Evolutionary conservation across 2,888 invertebrate species (phyloP).

Genomic region (Panzeria rudis): DNA sequence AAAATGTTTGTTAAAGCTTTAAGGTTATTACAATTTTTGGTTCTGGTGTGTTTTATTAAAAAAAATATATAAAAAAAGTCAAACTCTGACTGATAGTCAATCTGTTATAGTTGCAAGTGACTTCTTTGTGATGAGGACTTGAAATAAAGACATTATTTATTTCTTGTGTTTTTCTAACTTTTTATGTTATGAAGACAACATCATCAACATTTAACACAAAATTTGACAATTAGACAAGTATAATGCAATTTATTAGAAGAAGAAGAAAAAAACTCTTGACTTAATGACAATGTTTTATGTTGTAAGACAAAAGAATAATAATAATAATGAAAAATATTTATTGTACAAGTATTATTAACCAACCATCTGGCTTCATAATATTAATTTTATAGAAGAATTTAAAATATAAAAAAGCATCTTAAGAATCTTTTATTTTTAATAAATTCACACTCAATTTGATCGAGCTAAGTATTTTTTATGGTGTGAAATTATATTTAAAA

Average conservation of each 20-base stretch:
- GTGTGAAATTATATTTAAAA: conserved; percentile 6
- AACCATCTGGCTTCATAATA: conserved; percentile 49
- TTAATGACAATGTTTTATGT: conserved; percentile 45
- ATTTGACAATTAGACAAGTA: conserved; percentile 64
- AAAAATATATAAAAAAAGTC: background rate
- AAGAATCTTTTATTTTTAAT: conserved; percentile 12
- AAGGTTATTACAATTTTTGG: conserved; percentile 47
- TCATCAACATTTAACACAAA: conserved; percentile 56
- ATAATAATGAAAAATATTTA: conserved; percentile 25
- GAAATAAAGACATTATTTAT: conserved; percentile 66
- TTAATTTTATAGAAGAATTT: conserved; percentile 54
- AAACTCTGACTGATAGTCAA: conserved; percentile 6
- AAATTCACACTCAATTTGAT: conserved; percentile 39
- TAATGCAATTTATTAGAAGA: conserved; percentile 47
- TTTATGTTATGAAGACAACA: conserved; percentile 39
- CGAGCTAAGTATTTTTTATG: background rate
- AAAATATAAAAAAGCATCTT: conserved; percentile 2
- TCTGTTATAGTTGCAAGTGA: conserved; percentile 10
- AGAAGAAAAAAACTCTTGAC: background rate
- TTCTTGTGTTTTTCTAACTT: background rate
- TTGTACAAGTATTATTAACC: conserved; percentile 23
- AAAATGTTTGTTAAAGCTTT: conserved; percentile 54
- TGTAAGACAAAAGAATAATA: conserved; percentile 36
- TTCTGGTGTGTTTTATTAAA: background rate
- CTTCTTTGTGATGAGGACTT: conserved; percentile 43